These are phyloP conservation scores for Drosophila birchii DNA, from an alignment of 2,888 invertebrate species.

Conservation along the genomic window DNA sequence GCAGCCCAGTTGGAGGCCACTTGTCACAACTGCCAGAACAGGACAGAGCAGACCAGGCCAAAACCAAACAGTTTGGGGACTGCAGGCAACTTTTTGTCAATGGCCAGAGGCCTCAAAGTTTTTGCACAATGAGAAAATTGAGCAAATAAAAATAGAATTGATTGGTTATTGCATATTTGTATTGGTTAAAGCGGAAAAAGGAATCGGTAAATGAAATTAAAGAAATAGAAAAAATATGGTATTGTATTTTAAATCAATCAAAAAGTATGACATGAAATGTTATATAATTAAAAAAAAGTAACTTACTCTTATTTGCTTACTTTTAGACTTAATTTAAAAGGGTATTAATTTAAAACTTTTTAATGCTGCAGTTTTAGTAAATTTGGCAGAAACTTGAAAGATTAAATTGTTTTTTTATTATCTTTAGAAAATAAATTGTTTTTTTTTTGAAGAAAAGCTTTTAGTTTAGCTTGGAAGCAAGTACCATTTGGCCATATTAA, in stretches of 20 bases:
- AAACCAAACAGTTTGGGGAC: constrained; percentile 22
- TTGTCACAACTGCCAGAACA: constrained; percentile 67
- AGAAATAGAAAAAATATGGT: background rate
- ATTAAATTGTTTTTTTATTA: background rate
- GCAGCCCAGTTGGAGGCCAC: constrained; percentile 48
- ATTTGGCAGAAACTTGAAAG: too few species aligned
- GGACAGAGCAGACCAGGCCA: background rate
- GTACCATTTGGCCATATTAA: background rate
- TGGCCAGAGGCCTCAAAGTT: constrained; percentile 69
- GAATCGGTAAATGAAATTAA: background rate
- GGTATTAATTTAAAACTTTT: too few species aligned
- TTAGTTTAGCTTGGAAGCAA: background rate
- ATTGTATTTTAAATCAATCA: too few species aligned
- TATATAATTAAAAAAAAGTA: background rate
- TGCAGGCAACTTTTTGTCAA: constrained; percentile 72
- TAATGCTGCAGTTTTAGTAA: too few species aligned
- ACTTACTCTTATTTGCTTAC: too few species aligned
- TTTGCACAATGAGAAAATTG: constrained; percentile 25
- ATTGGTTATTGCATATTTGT: background rate
- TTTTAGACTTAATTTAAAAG: too few species aligned
- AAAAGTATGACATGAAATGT: background rate
- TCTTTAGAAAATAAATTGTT: background rate
- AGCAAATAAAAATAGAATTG: background rate
- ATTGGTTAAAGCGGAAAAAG: background rate
- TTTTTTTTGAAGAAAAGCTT: too few species aligned